Base-by-base conservation (phyloP, 23 tunicate genomes). In the Halocynthia roretzi region DNA sequence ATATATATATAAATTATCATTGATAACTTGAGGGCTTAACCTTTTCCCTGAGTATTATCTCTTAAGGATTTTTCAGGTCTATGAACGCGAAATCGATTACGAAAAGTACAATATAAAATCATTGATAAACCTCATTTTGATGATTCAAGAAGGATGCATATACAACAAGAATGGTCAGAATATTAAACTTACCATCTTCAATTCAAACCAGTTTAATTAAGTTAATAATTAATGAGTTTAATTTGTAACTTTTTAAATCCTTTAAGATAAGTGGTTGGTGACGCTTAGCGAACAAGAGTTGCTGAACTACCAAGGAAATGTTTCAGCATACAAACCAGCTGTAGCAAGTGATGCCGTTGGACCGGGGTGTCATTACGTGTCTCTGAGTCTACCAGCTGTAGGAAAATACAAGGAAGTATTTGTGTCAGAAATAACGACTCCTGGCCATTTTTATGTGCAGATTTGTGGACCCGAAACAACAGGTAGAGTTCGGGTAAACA, bases 391-490 rank as follows among this genome's bases (percentile, higher is more conserved):
- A 8, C 96, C 96, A 20, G n/a, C 85, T 6, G 31, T 15, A 49
- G 77, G 80, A 6, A 74, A 80, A 20, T 89, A 60, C 53, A 63
- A 83, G 65, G 85, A 84, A 62, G 54, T 86, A 14, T 89, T 60
- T 76, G 85, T 89, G 63, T 71, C 88, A 7, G 72, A 83, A 48
- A 82, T 89, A 7, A 62, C 73, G 11, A 65, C 72, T 22, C 96
- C 96, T 15, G 70, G 77, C 6, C 64, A 76, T 53, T 89, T 89
- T 53, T 67, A 62, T 75, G 75, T 89, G 53, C 96, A 89, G 57
- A 67, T 89, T 6, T 73, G 79, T 15, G 82, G 88, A 7, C 54
- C 63, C 6, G 75, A 83, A 21, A 89, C 96, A 20, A 89, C 96
- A 14, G 82, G 65, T 15, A 31, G 1, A 31, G 44, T 4, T 31